Base-by-base conservation (phyloP, 2,888 invertebrate species). In the Drosophila meridiana region DNA sequence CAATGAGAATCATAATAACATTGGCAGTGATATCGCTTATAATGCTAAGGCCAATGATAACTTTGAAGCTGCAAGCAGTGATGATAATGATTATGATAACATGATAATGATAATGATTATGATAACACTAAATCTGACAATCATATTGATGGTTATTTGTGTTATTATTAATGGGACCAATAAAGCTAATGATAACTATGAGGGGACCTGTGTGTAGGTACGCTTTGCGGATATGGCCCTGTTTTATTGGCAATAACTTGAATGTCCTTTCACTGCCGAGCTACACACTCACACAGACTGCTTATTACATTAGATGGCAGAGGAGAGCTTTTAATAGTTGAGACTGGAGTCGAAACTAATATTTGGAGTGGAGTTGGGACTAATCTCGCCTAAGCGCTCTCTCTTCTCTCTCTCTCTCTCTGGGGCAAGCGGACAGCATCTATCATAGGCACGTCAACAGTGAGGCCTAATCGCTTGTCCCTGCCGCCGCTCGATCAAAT, bases 401-500 rank as follows among this genome's bases (percentile, higher is more conserved):
- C 57, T 20, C 42, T n/a, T 20, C 20, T 3, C 36, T 9, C 45
- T 9, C 26, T 45, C 57, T 20, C 42, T n/a, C 2, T 34, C 45
- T 30, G n/a, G 8, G 28, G 5, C 32, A 50, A 6, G 38, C 11
- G 43, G 55, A 43, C 63, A 64, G 76, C 77, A 80, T 87, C 89
- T 70, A 88, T 83, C 87, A 83, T 80, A 60, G 71, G 61, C 69
- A 80, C 65, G 69, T 68, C 58, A 76, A 64, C 62, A 80, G 68
- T 77, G 60, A 48, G 40, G 73, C 62, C 60, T 78, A 77, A 78
- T 73, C 78, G 78, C 56, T 72, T 71, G 67, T 76, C 61, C 52
- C 65, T 57, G 62, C 65, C 71, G 67, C 61, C 52, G 62, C 82
- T 79, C 80, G 67, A 73, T 89, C 87, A 84, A 84, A 84, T 85